These are phyloP conservation scores for Erythrolamprus reginae DNA, from an alignment of 2,113 vertebrate genomes.

Conservation along the genomic window DNA sequence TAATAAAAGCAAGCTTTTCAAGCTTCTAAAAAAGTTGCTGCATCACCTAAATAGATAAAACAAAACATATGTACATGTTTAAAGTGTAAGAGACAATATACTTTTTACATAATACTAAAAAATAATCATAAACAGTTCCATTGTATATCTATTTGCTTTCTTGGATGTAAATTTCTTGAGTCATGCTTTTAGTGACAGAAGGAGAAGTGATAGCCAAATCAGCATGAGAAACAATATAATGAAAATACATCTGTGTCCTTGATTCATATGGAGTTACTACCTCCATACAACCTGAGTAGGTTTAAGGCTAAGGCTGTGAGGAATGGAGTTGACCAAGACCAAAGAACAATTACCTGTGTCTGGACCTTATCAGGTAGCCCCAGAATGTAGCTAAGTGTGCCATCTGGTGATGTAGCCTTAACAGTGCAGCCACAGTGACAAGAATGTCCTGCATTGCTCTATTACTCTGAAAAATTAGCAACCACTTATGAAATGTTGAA, in stretches of 20 bases:
- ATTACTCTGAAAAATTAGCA: neutral
- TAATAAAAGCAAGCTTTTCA: neutral
- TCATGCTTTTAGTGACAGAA: neutral
- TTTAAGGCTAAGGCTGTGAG: neutral
- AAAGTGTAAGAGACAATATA: neutral
- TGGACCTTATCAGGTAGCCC: neutral
- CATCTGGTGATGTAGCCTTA: neutral
- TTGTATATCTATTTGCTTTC: neutral
- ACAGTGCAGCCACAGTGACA: neutral
- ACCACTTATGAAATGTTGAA: neutral
- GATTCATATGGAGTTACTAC: neutral
- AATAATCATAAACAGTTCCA: neutral
- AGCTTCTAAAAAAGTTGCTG: neutral
- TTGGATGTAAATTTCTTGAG: neutral
- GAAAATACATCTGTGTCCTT: neutral
- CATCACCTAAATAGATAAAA: neutral
- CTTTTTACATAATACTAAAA: neutral
- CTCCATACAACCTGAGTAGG: neutral
- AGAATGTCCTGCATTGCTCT: neutral
- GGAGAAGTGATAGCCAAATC: neutral
- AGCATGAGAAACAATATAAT: neutral
- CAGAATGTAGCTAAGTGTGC: neutral
- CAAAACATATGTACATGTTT: neutral
- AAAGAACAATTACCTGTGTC: neutral
- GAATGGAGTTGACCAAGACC: neutral